Evolutionary conservation across 1,140 invertebrate genomes (phyloP).

Genomic region (Drosophila rufa): DNA sequence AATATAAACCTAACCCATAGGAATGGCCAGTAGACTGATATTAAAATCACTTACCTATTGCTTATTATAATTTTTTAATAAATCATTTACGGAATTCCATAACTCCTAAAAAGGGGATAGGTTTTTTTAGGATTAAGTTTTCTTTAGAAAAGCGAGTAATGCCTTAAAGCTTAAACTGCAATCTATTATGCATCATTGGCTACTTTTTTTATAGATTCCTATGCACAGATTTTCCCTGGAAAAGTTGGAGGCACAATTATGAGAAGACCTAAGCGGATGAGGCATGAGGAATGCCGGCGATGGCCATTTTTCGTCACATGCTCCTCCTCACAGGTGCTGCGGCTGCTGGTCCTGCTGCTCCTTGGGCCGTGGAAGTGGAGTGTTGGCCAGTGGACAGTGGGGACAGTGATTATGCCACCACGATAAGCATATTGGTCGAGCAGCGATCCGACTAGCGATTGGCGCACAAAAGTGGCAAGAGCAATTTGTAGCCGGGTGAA

Average conservation of each 20-base stretch:
- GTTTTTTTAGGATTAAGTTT: neutral
- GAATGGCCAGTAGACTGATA: neutral
- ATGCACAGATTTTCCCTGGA: constrained; percentile 24
- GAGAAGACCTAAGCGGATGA: constrained; percentile 18
- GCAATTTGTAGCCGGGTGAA: constrained; percentile 80
- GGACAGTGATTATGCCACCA: constrained; percentile 52
- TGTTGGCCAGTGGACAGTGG: constrained; percentile 5
- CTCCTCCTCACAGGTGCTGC: constrained; percentile 23
- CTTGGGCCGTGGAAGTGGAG: neutral
- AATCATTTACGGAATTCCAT: neutral
- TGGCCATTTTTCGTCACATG: constrained; percentile 28
- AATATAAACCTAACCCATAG: neutral
- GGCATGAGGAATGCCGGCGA: constrained; percentile 18
- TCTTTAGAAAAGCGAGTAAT: neutral
- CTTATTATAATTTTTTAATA: neutral
- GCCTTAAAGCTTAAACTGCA: neutral
- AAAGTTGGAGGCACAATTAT: constrained; percentile 29
- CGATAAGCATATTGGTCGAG: constrained; percentile 76
- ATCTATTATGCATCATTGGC: constrained; percentile 4
- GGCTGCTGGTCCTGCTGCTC: constrained; percentile 3
- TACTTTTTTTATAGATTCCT: constrained; percentile 25
- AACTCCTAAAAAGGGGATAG: neutral
- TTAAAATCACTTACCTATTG: neutral
- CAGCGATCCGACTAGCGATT: constrained; percentile 53
- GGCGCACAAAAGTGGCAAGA: constrained; percentile 78